These are phyloP conservation scores for Ceratina japonica DNA, from an alignment of 1,140 invertebrate genomes.

Conservation along the genomic window DNA sequence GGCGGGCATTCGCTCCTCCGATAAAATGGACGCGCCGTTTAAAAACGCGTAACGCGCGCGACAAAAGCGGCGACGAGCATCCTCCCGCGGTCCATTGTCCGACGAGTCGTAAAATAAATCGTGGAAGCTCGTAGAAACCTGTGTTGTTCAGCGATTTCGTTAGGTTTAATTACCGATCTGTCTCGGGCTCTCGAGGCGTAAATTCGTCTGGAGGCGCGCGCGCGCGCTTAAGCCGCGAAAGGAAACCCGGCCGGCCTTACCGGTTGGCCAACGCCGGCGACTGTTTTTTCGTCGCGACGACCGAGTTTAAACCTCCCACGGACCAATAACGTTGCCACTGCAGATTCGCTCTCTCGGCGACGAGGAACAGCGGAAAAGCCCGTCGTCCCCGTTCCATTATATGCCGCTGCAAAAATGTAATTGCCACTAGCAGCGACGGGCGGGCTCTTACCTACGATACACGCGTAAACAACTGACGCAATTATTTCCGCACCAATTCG, in stretches of 20 bases:
- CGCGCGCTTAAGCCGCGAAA: neutral
- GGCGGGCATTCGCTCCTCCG: neutral
- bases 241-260: neutral
- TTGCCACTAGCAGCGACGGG: too few species aligned
- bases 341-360: too few species aligned
- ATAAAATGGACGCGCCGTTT: conserved; percentile 1
- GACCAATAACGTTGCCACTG: too few species aligned
- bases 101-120: too few species aligned
- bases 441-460: conserved; percentile 14
- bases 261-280: neutral
- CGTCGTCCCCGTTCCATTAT: too few species aligned
- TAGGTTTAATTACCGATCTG: neutral
- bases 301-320: neutral
- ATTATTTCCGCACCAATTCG: too few species aligned
- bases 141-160: neutral
- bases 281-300: conserved; percentile 59
- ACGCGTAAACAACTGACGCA: neutral
- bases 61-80: neutral
- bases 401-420: too few species aligned
- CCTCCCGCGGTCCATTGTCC: neutral
- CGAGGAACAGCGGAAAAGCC: too few species aligned
- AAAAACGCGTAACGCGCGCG: neutral
- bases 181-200: neutral
- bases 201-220: neutral
- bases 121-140: too few species aligned